These are phyloP conservation scores for Campoletis sonorensis DNA, from an alignment of 1,140 invertebrate species.

Conservation along the genomic window DNA sequence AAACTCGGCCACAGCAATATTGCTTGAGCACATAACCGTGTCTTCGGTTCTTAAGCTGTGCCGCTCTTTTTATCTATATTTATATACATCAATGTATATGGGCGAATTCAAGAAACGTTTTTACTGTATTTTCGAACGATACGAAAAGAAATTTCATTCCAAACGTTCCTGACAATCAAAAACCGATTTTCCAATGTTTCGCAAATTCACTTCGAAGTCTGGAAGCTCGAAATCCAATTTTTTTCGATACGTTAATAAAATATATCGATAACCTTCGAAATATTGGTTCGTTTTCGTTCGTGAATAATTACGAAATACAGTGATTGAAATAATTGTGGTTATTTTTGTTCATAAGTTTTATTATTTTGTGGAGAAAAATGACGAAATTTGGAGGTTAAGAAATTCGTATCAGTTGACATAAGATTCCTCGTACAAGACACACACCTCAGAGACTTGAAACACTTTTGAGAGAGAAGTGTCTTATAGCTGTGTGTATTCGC, in stretches of 20 bases:
- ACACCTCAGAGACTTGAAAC: slow-evolving; percentile 1
- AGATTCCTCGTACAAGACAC: not conserved
- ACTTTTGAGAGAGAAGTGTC: slow-evolving; percentile 7
- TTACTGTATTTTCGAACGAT: too few species aligned
- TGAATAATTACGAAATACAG: not conserved
- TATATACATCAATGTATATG: not conserved
- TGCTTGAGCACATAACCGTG: slow-evolving; percentile 14
- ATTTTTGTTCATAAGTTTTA: too few species aligned
- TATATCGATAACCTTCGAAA: too few species aligned
- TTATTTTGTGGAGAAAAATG: too few species aligned
- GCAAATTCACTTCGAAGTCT: too few species aligned
- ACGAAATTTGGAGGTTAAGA: not conserved
- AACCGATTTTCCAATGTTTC: too few species aligned
- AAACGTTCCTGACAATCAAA: too few species aligned
- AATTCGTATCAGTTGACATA: not conserved
- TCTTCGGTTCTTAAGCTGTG: slow-evolving; percentile 16
- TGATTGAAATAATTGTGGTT: not conserved
- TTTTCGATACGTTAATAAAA: too few species aligned
- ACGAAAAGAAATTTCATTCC: too few species aligned
- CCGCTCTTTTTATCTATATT: slow-evolving; percentile 17
- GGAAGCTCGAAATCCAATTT: too few species aligned
- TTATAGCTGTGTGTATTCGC: slow-evolving; percentile 8
- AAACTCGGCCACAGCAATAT: slow-evolving; percentile 34
- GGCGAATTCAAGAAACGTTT: not conserved
- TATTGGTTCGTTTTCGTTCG: too few species aligned